Base-by-base conservation (phyloP, 2,797 vertebrate species). In the Psittacula echo region DNA sequence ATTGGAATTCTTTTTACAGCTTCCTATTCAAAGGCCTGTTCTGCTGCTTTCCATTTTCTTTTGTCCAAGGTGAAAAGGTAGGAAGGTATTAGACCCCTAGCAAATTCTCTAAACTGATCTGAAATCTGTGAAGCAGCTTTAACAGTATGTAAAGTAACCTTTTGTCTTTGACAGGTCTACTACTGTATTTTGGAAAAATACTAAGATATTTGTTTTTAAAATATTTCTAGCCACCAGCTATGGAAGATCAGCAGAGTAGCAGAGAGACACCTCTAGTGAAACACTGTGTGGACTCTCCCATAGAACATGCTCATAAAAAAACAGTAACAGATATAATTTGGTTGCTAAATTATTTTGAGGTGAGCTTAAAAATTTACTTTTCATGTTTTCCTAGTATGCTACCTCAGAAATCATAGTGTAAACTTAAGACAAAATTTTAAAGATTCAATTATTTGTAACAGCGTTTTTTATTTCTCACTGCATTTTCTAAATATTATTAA, bases 271-370 rank as follows among this genome's bases (percentile, higher is more conserved):
- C 97, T 39, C 89, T 98, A 32, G 97, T 98, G 94, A 97, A 95
- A 76, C 97, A 97, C 97, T 98, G 98, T 75, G 98, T 98, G 7
- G 96, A 98, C 58, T 99, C 99, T 68, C 97, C 98, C 23, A 95
- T 97, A 77, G 97, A 98, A 78, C 95, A 88, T 32, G 98, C 98
- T 65, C 99, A 99, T 94, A 98, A 97, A 97, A 98, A 97, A 48
- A 34, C 98, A 34, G 95, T 99, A 94, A 99, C 98, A 54, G 99
- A 99, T 79, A 94, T 99, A 85, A 98, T 99, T 6, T 99, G 99
- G 99, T 98, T 99, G 82, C 97, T 98, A 23, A 94, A 97, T 75
- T 96, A 94, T n/a, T 98, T 98, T 88, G 98, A 99, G 99, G 99
- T 99, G 96, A 96, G 93, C 91, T 73, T 65, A 45, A 92, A 61